phyloP scores from a whole-genome alignment of 2,888 invertebrate species.

The Euproctis similis region DNA sequence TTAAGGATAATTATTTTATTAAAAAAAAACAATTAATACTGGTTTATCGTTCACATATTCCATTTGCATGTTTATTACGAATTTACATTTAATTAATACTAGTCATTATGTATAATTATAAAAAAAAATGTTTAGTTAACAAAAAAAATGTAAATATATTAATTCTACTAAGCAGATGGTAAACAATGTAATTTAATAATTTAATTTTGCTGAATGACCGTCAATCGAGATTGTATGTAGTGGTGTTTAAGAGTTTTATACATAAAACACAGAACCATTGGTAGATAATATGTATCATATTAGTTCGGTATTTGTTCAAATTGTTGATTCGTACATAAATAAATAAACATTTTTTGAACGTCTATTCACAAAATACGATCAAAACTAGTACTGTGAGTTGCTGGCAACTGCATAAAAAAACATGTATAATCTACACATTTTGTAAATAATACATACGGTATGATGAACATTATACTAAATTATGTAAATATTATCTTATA shows the following conservation, averaged over 20 bases:
- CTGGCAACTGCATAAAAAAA: too few species aligned
- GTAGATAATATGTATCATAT: too few species aligned
- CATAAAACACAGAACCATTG: constrained; percentile 26
- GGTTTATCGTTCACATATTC: constrained; percentile 27
- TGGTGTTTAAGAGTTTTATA: constrained; percentile 27
- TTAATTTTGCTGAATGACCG: constrained; percentile 30
- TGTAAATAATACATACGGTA: too few species aligned
- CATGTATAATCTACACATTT: too few species aligned
- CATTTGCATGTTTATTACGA: constrained; percentile 44
- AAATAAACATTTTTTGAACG: too few species aligned
- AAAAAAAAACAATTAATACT: constrained; percentile 29
- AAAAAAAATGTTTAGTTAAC: constrained; percentile 27
- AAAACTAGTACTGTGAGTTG: too few species aligned
- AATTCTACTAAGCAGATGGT: constrained; percentile 26
- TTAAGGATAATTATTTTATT: constrained; percentile 36
- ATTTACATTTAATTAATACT: constrained; percentile 44
- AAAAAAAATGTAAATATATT: constrained; percentile 30
- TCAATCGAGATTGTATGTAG: constrained; percentile 30
- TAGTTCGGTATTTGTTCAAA: too few species aligned
- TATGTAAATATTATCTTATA: too few species aligned
- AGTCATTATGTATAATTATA: constrained; percentile 36
- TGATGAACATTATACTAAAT: too few species aligned
- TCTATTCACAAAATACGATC: too few species aligned
- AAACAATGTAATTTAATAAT: constrained; percentile 29
- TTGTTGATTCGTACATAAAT: too few species aligned